Evolutionary conservation across 2,113 vertebrate species (phyloP).

Genomic region (Recurvirostra avosetta): DNA sequence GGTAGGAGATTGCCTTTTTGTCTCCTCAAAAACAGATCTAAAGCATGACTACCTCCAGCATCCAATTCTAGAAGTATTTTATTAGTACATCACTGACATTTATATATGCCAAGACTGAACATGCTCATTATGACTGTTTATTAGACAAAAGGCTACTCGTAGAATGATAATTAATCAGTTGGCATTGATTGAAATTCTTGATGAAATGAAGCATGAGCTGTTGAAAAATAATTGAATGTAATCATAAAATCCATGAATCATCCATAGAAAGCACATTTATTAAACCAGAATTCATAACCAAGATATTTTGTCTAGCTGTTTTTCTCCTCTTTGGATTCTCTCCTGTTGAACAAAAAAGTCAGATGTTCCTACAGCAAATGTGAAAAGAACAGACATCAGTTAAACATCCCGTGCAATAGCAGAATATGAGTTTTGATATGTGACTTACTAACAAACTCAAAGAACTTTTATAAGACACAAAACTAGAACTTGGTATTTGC

Average conservation of each 20-base stretch:
- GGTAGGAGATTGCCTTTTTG: background rate
- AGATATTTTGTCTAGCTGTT: conserved; percentile 66
- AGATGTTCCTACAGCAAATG: conserved; percentile 57
- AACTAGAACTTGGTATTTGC: background rate
- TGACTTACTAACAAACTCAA: background rate
- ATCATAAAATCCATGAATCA: conserved; percentile 76
- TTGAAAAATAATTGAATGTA: conserved; percentile 75
- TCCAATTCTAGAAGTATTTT: conserved; percentile 3
- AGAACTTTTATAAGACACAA: background rate
- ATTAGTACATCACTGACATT: conserved; percentile 46
- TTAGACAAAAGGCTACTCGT: conserved; percentile 71
- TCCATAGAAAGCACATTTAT: conserved; percentile 68
- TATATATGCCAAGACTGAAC: conserved; percentile 50
- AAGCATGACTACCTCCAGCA: background rate
- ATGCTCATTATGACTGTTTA: conserved; percentile 62
- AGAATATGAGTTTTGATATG: background rate
- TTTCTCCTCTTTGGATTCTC: conserved; percentile 39
- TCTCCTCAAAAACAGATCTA: background rate
- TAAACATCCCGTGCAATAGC: background rate
- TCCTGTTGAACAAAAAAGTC: conserved; percentile 43
- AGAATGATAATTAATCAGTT: conserved; percentile 72
- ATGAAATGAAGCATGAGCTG: conserved; percentile 75
- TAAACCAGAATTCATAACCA: conserved; percentile 69
- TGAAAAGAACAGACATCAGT: conserved; percentile 44
- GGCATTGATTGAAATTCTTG: conserved; percentile 71